A percentile compares a stretch with the other conserved stretches of the same genome.
These are phyloP conservation scores for Acheta domesticus DNA, from an alignment of 2,888 invertebrate genomes.

Conservation along the genomic window DNA sequence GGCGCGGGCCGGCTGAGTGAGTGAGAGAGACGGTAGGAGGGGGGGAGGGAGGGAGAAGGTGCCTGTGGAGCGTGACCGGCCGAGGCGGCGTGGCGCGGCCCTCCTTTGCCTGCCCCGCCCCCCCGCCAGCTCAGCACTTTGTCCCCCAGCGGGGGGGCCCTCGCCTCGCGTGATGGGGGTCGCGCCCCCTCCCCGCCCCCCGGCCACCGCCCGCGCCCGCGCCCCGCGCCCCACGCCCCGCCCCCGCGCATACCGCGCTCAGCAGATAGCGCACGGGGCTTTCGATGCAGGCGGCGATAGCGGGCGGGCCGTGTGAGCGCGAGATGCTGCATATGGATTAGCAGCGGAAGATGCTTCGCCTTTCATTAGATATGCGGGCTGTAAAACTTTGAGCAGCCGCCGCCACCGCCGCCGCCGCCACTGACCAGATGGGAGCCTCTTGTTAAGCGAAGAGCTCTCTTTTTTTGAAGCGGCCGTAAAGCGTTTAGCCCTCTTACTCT, in stretches of 20 bases:
- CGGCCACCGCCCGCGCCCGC: not conserved
- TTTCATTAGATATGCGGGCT: conserved; percentile 11
- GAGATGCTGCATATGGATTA: conserved; percentile 11
- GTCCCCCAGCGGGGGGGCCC: conserved; percentile 25
- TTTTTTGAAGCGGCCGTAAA: not conserved
- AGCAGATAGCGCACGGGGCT: not conserved
- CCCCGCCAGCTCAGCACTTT: conserved; percentile 30
- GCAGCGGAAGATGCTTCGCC: conserved; percentile 4
- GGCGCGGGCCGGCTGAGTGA: not conserved
- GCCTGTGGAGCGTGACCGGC: not conserved
- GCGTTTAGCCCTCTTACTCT: not conserved
- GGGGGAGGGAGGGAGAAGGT: not conserved
- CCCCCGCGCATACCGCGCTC: not conserved
- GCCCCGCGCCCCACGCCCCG: not conserved
- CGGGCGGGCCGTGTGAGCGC: not conserved
- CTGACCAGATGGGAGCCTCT: not conserved
- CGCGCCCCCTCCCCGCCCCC: not conserved
- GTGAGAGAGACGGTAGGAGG: not conserved
- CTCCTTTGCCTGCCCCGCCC: not conserved
- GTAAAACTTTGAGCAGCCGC: not conserved
- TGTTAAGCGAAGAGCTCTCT: not conserved
- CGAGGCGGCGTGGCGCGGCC: not conserved
- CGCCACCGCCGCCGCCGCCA: not conserved
- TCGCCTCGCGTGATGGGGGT: conserved; percentile 25
- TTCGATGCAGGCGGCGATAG: not conserved